These are phyloP conservation scores for Lepidonotus clava DNA, from an alignment of 2,888 invertebrate species.

Conservation along the genomic window DNA sequence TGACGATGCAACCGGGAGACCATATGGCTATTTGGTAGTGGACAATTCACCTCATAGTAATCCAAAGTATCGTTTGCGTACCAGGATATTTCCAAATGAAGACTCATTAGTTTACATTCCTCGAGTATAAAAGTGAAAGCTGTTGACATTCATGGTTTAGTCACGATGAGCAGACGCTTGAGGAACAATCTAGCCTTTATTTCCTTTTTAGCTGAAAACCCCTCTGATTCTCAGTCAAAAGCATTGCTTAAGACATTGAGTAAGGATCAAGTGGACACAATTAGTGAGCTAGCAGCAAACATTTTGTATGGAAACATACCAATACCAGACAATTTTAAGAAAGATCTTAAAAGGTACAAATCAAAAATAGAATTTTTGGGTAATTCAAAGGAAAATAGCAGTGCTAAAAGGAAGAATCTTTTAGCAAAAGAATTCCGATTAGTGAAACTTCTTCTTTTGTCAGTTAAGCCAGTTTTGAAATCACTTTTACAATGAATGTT, in stretches of 20 bases:
- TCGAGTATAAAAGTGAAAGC: not conserved
- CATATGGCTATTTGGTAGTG: slow-evolving; percentile 35
- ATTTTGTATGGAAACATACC: not conserved
- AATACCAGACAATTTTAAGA: not conserved
- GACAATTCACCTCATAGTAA: slow-evolving; percentile 4
- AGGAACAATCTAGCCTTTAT: not conserved
- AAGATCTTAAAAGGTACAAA: not conserved
- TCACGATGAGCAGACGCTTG: not conserved
- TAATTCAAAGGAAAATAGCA: not conserved
- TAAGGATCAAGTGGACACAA: not conserved
- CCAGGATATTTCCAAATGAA: slow-evolving; percentile 39
- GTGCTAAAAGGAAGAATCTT: not conserved
- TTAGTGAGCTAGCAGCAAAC: not conserved
- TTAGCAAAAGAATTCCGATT: not conserved
- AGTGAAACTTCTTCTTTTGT: not conserved
- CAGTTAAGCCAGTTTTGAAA: not conserved
- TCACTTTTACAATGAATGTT: not conserved
- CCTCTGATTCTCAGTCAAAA: not conserved
- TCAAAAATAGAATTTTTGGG: not conserved
- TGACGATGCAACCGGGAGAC: slow-evolving; percentile 50
- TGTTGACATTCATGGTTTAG: not conserved
- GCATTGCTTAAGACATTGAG: not conserved
- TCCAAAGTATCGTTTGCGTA: slow-evolving; percentile 14
- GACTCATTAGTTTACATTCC: not conserved
- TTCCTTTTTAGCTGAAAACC: not conserved